These are phyloP conservation scores for Cynopterus brachyotis DNA, from an alignment of 2,113 vertebrate species.

Conservation along the genomic window DNA sequence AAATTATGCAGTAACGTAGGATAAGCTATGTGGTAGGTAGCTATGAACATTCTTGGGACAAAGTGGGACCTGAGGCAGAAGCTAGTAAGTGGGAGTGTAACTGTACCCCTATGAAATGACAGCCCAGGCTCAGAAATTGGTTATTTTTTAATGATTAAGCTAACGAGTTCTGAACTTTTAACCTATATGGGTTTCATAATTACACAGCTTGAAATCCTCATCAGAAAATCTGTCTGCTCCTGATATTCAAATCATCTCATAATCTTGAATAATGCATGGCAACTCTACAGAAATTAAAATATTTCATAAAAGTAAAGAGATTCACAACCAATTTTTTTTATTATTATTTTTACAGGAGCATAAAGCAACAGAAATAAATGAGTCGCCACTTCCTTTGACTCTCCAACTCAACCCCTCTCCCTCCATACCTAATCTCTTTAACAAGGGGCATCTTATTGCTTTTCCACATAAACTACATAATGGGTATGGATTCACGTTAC, in stretches of 20 bases:
- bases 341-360: constrained; percentile 62
- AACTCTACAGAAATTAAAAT: constrained; percentile 85
- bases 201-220: constrained; percentile 89
- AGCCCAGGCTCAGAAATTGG: constrained; percentile 79
- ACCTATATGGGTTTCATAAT: constrained; percentile 85
- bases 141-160: constrained; percentile 84
- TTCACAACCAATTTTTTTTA: constrained; percentile 71
- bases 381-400: constrained; percentile 4
- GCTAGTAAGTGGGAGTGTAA: constrained; percentile 60
- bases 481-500: background rate
- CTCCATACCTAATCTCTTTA: background rate
- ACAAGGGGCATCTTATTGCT: background rate
- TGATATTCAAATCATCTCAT: constrained; percentile 86
- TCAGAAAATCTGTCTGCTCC: constrained; percentile 85
- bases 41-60: constrained; percentile 9
- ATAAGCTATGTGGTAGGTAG: constrained; percentile 53
- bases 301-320: constrained; percentile 85
- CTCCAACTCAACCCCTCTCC: background rate
- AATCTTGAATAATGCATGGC: constrained; percentile 88
- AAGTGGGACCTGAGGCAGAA: constrained; percentile 50
- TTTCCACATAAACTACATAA: background rate
- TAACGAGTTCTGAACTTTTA: constrained; percentile 88
- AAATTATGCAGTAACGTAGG: constrained; percentile 64
- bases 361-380: constrained; percentile 71
- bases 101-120: constrained; percentile 71